Base-by-base conservation (phyloP, 2,888 invertebrate species). In the Argyresthia goedartella region DNA sequence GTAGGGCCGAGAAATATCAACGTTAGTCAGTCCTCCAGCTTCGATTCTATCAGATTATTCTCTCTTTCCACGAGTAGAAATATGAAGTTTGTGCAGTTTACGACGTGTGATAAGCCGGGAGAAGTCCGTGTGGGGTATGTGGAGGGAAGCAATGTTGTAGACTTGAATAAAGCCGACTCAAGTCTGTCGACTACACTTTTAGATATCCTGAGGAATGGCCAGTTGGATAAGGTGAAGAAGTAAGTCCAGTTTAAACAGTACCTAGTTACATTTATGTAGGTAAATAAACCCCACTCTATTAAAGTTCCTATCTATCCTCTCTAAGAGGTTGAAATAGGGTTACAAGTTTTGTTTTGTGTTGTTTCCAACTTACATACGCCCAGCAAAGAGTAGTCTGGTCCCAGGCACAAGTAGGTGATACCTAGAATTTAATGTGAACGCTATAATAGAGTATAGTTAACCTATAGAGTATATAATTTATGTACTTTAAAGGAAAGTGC, bases 81-180 rank as follows among this genome's bases (percentile, higher is more conserved):
- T 39, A 91, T 92, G 91, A 91, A 93, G 64, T 90, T 92, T 60
- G 89, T 94, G 47, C 94, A 94, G 65, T 94, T 92, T 70, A 76
- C 81, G 48, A 81, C 73, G 36, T 65, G 65, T n/a, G 57, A 89
- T 59, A 84, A 86, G 45, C 90, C 91, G 0, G 84, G 85, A 0
- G 88, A 88, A 1, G 82, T 6, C 25, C 89, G 91, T n/a, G 81
- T 92, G n/a, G 95, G 94, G 2, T 91, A 89, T 57, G 81, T 92
- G 35, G 85, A 90, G 1, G 86, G 88, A 11, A 82, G 90, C 51
- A 90, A 90, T 25, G 90, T 91, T 7, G 90, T 91, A 1, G 92
- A 92, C 59, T 87, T 95, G 58, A 89, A 92, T 56, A 91, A 91
- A 59, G 78, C 91, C 1, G 81, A 87, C 34, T 58, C 67, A 0